phyloP scores from a whole-genome alignment of 2,797 vertebrate genomes.

The Astyanax mexicanus region DNA sequence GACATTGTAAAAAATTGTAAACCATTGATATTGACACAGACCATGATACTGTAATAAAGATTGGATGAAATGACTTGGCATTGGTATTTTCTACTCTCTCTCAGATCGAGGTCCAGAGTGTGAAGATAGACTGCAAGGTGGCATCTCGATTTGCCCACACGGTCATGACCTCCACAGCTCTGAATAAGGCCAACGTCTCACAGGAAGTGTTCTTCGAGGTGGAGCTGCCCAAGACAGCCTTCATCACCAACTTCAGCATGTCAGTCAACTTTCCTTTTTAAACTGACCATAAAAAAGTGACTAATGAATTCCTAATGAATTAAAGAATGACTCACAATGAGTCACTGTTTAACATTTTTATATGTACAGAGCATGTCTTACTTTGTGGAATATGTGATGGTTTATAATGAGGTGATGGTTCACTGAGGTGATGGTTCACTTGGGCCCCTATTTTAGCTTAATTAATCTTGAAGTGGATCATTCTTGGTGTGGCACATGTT shows the following conservation, averaged over 20 bases:
- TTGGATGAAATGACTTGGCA: background rate
- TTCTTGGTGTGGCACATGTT: too few relatives aligned
- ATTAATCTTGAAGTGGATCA: too few relatives aligned
- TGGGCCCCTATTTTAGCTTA: too few relatives aligned
- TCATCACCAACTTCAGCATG: conserved; percentile 96
- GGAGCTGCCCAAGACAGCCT: conserved; percentile 91
- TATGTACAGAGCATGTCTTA: background rate
- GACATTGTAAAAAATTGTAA: too few relatives aligned
- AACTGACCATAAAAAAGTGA: background rate
- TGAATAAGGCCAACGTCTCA: conserved; percentile 81
- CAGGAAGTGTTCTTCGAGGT: conserved; percentile 88
- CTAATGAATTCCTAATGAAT: background rate
- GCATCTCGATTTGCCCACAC: conserved; percentile 89
- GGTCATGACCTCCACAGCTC: conserved; percentile 85
- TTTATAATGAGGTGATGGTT: too few relatives aligned
- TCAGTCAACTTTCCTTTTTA: conserved; percentile 67
- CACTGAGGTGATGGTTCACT: too few relatives aligned
- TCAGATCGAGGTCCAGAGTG: conserved; percentile 77
- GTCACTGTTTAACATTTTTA: too few relatives aligned
- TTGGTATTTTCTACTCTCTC: background rate
- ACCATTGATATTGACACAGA: too few relatives aligned
- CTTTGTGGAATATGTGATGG: background rate
- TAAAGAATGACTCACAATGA: background rate
- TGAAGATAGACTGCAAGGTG: conserved; percentile 87
- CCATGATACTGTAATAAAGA: too few relatives aligned